Percentiles rank a stretch among this genome's conserved stretches.
Evolutionary conservation across 2,797 vertebrate species (phyloP).

Genomic region (Phalloptychus januarius): DNA sequence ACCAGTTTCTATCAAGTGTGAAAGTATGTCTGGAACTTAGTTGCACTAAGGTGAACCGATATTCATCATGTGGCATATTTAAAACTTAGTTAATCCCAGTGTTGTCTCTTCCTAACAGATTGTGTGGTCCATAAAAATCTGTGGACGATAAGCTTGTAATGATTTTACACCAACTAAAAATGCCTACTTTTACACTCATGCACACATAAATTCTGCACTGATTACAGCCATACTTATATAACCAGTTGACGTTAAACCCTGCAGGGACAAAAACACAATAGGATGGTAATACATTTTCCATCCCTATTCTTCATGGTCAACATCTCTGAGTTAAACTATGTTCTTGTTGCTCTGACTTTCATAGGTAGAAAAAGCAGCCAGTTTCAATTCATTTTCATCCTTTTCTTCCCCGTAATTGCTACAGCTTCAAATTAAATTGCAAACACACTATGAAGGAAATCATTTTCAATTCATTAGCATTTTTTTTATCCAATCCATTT

Average conservation of each 20-base stretch:
- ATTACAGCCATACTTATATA: slow-evolving; percentile 9
- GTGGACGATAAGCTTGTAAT: slow-evolving; percentile 52
- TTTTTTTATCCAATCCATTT: slow-evolving; percentile 14
- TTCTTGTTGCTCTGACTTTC: slow-evolving; percentile 27
- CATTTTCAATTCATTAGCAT: slow-evolving; percentile 32
- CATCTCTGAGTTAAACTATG: slow-evolving; percentile 21
- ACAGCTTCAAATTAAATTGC: slow-evolving; percentile 34
- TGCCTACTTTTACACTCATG: slow-evolving; percentile 17
- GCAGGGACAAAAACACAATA: slow-evolving; percentile 12
- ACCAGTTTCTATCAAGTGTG: slow-evolving; percentile 68
- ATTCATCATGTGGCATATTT: slow-evolving; percentile 70
- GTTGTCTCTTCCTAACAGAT: slow-evolving; percentile 63
- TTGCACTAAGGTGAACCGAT: slow-evolving; percentile 72
- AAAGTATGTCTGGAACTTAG: slow-evolving; percentile 68
- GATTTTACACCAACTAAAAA: slow-evolving; percentile 49
- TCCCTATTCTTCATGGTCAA: slow-evolving; percentile 22
- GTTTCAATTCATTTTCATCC: slow-evolving; percentile 21
- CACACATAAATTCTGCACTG: not conserved
- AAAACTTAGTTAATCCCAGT: slow-evolving; percentile 80
- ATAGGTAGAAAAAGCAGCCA: not conserved
- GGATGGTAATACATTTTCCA: slow-evolving; percentile 8
- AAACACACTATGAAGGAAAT: slow-evolving; percentile 29
- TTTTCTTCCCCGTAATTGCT: slow-evolving; percentile 33
- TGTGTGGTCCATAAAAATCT: slow-evolving; percentile 72
- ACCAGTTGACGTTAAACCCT: slow-evolving; percentile 19